Percentiles rank a stretch among this genome's conserved stretches.
Conservation (phyloP, 2,797 vertebrate genomes). For the Arnoldichthys spilopterus region DNA sequence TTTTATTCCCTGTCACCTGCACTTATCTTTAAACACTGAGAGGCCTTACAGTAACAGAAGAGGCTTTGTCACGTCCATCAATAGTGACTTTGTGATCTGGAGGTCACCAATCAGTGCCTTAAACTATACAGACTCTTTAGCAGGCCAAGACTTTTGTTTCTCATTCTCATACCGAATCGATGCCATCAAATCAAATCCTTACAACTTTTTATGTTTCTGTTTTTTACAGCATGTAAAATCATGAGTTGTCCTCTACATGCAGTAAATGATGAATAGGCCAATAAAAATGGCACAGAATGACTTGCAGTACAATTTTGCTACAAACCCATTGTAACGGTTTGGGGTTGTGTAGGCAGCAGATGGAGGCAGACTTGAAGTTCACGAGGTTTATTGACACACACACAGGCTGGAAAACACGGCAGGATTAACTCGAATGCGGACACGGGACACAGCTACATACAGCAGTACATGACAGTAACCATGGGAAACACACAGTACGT, state of each 20-base stretch:
- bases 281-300: not conserved
- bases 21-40: constrained; percentile 41
- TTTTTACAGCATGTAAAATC: not conserved
- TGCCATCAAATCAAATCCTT: not conserved
- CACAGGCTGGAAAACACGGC: no score
- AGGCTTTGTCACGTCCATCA: constrained; percentile 10
- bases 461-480: no score
- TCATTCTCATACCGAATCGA: not conserved
- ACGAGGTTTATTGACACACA: no score
- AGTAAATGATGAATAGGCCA: not conserved
- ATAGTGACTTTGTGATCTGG: constrained; percentile 13
- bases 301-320: no score
- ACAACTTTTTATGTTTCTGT: not conserved
- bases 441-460: no score
- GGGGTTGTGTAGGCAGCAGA: no score
- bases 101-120: constrained; percentile 9
- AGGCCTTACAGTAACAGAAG: constrained; percentile 31
- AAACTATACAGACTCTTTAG: not conserved
- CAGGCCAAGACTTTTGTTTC: not conserved
- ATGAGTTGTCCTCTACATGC: no score
- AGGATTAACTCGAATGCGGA: no score
- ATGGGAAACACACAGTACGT: no score
- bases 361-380: no score
- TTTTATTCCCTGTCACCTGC: constrained; percentile 53
- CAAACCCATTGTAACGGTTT: no score